These are phyloP conservation scores for Solea senegalensis DNA, from an alignment of 2,113 vertebrate genomes.

Conservation along the genomic window DNA sequence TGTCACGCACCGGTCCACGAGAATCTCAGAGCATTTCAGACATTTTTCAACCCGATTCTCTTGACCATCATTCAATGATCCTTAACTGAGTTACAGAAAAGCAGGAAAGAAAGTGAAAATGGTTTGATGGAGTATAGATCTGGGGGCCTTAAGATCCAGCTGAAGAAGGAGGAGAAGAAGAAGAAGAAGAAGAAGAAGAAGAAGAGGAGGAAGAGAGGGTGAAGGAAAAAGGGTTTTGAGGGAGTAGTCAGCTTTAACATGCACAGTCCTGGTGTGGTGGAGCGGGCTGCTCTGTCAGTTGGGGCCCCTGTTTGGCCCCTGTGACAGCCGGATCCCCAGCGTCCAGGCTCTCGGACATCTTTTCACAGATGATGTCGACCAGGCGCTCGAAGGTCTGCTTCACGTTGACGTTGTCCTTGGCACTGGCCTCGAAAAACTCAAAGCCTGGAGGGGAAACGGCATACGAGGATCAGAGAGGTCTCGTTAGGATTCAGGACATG, in stretches of 20 bases:
- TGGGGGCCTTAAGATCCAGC: conserved; percentile 34
- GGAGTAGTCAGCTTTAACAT: conserved; percentile 82
- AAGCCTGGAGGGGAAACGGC: conserved; percentile 83
- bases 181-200: conserved; percentile 33
- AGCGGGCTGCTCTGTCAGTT: conserved; percentile 89
- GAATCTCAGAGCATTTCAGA: conserved; percentile 41
- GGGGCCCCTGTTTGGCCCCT: conserved; percentile 87
- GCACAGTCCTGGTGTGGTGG: conserved; percentile 93
- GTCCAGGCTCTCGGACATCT: conserved; percentile 96
- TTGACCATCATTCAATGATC: conserved; percentile 28
- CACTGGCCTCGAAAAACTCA: conserved; percentile 96
- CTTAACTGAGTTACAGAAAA: conserved; percentile 25
- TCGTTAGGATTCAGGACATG: neutral
- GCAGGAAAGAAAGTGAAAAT: conserved; percentile 39
- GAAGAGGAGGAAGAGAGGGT: conserved; percentile 26
- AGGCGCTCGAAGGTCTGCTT: conserved; percentile 97
- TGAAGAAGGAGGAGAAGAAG: conserved; percentile 36
- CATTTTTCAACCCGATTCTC: conserved; percentile 40
- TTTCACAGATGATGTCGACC: conserved; percentile 97
- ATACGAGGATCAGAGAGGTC: neutral
- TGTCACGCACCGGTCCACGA: neutral
- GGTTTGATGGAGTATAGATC: conserved; percentile 44
- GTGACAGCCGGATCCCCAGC: conserved; percentile 86
- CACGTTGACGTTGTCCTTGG: conserved; percentile 98
- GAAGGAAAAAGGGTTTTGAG: conserved; percentile 9